These are phyloP conservation scores for Anseranas semipalmata DNA, from an alignment of 2,113 vertebrate species.

Conservation along the genomic window DNA sequence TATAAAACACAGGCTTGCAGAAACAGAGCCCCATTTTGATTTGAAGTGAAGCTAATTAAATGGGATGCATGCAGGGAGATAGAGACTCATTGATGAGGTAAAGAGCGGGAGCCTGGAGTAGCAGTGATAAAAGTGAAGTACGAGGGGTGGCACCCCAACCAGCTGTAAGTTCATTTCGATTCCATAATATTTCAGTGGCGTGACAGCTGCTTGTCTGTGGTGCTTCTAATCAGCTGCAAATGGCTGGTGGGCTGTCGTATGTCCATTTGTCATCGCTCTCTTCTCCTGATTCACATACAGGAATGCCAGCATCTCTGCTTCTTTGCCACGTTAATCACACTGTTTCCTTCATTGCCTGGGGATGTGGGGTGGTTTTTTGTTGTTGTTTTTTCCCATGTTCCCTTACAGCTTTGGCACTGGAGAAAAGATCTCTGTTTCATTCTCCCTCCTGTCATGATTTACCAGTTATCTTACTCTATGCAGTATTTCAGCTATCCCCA, in stretches of 20 bases:
- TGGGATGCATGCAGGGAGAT: neutral
- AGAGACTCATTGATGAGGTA: neutral
- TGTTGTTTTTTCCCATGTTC: neutral
- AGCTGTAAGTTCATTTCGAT: conserved; percentile 39
- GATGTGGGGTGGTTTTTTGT: neutral
- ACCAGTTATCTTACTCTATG: neutral
- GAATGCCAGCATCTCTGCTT: neutral
- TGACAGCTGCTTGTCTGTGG: conserved; percentile 23
- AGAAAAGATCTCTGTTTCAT: neutral
- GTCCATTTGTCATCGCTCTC: conserved; percentile 22
- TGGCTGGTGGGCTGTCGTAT: neutral
- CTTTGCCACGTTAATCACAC: neutral
- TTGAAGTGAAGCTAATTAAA: conserved; percentile 42
- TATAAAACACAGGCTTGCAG: neutral
- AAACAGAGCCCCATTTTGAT: neutral
- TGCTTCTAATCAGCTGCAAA: conserved; percentile 31
- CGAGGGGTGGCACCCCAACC: neutral
- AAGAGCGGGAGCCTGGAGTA: conserved; percentile 22
- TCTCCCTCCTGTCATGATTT: neutral
- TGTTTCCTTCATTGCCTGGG: neutral
- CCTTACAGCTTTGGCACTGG: neutral
- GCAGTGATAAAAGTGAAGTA: conserved; percentile 41
- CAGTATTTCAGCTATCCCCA: neutral
- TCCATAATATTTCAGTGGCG: neutral
- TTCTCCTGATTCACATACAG: neutral